Base-by-base conservation (phyloP, 2,113 vertebrate species). In the Apus apus region DNA sequence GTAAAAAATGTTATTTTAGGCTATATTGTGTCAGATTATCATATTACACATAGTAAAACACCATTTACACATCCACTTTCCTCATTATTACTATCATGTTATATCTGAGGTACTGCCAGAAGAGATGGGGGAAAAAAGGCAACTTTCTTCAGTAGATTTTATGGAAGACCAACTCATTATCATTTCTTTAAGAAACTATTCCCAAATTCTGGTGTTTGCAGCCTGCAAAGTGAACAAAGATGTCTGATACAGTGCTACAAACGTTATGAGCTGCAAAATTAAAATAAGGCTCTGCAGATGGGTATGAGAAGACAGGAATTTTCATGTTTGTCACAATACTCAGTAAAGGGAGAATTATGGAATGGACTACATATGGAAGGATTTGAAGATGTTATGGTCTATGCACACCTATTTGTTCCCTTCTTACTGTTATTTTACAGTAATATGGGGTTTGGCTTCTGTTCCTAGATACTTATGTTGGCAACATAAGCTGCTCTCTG, bases 121-220 rank as follows among this genome's bases (percentile, higher is more conserved):
- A 61, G 8, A 15, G 4, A 9, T 8, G 5, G 7, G 6, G n/a
- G 5, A 3, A 13, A 3, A 17, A 7, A 12, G 12, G 8, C 6
- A 0, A 32, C 40, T 72, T 91, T 27, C n/a, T 62, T 67, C 3
- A 30, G 62, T 20, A 50, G 46, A 25, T 85, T 68, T 91, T 76
- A 40, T 54, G 54, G 46, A 76, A 54, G 27, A 66, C 20, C 64
- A 85, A 40, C 64, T 92, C 83, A 32, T 90, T 74, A 58, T 81
- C 27, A 7, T 62, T 26, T 73, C 46, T 80, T 73, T 66, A 58
- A 43, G 75, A 43, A 74, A 8, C 38, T 73, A 27, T 66, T 62
- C 32, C 30, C 51, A 70, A 70, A 82, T 45, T 21, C 13, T 56
- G 58, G 34, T 16, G 2, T 85, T 85, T 57, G 62, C 74, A 87